Base-by-base conservation (phyloP, 2,113 vertebrate genomes). In the Oryzias javanicus region DNA sequence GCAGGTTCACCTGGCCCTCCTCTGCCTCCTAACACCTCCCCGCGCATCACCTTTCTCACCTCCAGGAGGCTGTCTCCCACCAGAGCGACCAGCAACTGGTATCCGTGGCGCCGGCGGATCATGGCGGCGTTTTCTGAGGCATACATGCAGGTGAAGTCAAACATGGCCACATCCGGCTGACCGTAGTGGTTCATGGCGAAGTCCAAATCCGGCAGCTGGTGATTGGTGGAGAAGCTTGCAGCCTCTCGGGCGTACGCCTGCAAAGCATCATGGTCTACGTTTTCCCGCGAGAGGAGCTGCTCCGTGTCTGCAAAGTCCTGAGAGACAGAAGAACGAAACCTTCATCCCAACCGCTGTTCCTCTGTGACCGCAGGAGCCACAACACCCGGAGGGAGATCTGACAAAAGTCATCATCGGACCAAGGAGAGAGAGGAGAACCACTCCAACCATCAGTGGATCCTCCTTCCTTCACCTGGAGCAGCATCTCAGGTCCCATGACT, bases 131-230 rank as follows among this genome's bases (percentile, higher is more conserved):
- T 96, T 81, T 98, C 96, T 0, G 97, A 96, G 0, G 97, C 96
- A 0, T 97, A 98, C 96, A 98, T 98, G 77, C 94, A 97, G 0
- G 97, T 98, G 85, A 99, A 99, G 84, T 99, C 97, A 4, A 99
- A 98, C 96, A 98, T 94, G 76, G 97, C 96, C 51, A 98, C 96
- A 0, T 99, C 96, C 0, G 97, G 95, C 80, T 96, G 96, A 6
- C 96, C 96, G 0, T 97, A 96, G 79, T 98, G 97, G 77, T 98
- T 98, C 70, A 98, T 94, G 88, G 97, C 96, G 0, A 98, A 99
- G 63, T 98, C 94, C 78, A 99, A 84, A 0, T 86, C 89, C 0
- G 96, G 97, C 55, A 99, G 90, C 81, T 95, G 95, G 52, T 94
- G 93, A 70, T 95, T 94, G 42, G 97, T 99, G 44, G 95, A 97